Percentiles rank a stretch among this genome's conserved stretches.
phyloP scores from a whole-genome alignment of 2,888 invertebrate genomes.

The Drosophila leonis region DNA sequence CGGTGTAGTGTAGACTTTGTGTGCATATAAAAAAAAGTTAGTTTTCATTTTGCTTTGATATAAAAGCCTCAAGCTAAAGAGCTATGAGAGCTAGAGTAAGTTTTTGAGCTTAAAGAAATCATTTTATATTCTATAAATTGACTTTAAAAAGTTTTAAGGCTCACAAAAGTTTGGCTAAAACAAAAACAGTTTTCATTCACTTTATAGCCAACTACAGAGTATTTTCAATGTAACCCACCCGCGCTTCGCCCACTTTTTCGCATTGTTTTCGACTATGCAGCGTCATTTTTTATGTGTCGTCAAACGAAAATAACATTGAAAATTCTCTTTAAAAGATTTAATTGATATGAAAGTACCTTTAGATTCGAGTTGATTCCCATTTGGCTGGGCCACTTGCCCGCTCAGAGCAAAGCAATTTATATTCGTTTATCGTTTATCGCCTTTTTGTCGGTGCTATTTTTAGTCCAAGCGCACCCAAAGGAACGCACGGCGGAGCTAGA shows the following conservation, averaged over 20 bases:
- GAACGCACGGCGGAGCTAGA: constrained; percentile 27
- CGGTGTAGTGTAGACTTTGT: not conserved
- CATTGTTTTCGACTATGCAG: constrained; percentile 18
- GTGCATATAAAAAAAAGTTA: not conserved
- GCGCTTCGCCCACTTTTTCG: not conserved
- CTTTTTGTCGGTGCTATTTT: constrained; percentile 46
- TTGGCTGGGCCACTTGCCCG: constrained; percentile 46
- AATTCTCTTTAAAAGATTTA: constrained; percentile 46
- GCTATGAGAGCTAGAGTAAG: too few relatives aligned
- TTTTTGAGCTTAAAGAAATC: too few relatives aligned
- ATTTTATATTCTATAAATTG: not conserved
- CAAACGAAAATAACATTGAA: constrained; percentile 11
- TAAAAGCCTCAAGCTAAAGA: not conserved
- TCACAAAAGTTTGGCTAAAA: not conserved
- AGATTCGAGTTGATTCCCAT: constrained; percentile 36
- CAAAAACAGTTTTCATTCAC: not conserved
- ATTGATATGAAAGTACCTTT: constrained; percentile 44
- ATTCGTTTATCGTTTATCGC: constrained; percentile 54
- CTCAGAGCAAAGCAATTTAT: constrained; percentile 50
- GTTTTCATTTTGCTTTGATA: not conserved
- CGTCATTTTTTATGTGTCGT: constrained; percentile 31
- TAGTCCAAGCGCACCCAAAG: constrained; percentile 40
- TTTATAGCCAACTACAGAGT: constrained; percentile 9
- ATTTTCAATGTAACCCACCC: not conserved
- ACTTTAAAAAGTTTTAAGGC: not conserved